Evolutionary conservation across 2,888 invertebrate species (phyloP), one percentile per base, ranked within the genome.

Genomic region (Tyria jacobaeae): DNA sequence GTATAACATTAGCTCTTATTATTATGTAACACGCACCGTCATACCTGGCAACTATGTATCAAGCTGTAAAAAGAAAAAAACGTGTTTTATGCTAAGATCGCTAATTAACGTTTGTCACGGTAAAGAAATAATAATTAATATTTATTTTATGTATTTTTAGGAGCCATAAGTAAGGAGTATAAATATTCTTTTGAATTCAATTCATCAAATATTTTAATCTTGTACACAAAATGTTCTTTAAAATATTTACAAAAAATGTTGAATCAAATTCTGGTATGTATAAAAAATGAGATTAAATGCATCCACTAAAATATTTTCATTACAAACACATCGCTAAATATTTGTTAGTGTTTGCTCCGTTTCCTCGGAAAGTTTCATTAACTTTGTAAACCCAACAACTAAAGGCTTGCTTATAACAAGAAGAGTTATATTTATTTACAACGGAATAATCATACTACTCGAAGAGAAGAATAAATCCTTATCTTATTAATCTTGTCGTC

Each of bases 1-100:
- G 73, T 71, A 80, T 77, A 84, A 86, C 85, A 84, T 54, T 60
- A 75, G 70, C 66, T 71, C 81, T 75, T 39, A 37, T 27, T 25
- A n/a, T 25, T n/a, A 37, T 47, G 24, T 15, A 41, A 15, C 15
- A 15, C 10, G 17, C 14, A 21, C 17, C 73, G 63, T 70, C 72
- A 54, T 66, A 71, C 73, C 62, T 58, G 74, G 63, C 47, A 62
- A 41, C 52, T 62, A 68, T 70, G 64, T 53, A 53, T 31, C 65
- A 65, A 73, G 69, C 62, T 14, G 10, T 17, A 9, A 1, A 17
- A 9, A n/a, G 1, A 41, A 41, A n/a, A 7, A 39, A 39, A 15
- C n/a, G 15, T 5, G 39, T 3, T 39, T 39, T 41, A 41, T n/a
- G n/a, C 15, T 15, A 37, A 37, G 14, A 37, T 37, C 12, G 14